Base-by-base conservation (phyloP, 2,888 invertebrate genomes). In the Caenorhabditis afra region DNA sequence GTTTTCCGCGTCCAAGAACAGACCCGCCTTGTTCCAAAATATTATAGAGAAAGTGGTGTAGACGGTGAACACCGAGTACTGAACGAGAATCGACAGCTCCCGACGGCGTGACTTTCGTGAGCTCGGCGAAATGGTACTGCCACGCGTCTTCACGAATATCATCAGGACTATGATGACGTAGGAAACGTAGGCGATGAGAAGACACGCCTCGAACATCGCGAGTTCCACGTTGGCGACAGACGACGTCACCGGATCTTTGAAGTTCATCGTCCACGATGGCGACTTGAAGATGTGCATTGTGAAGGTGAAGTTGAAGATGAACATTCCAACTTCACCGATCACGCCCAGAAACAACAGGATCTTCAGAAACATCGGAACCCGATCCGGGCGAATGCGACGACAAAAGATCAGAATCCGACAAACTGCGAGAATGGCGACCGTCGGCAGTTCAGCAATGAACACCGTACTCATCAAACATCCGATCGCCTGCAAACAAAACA, bases 1-100 rank as follows among this genome's bases (percentile, higher is more conserved):
- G 18, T 20, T 55, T 14, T 18, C 10, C 29, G 11, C 16, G 16
- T 37, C 39, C 11, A 35, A 10, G 35, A 29, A 35, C 18, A n/a
- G 1, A 18, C 20, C 11, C 37, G 55, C 37, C 3, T 18, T 1
- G 16, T 55, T 37, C 55, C 55, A 55, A 16, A 55, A 55, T 12
- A 18, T 20, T 10, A 55, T 1, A 11, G 18, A 1, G 20, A n/a
- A 8, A 1, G 68, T 61, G 29, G 44, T 50, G 37, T 70, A 70
- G 18, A 44, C 35, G 20, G 61, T 61, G 3, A 61, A 35, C 20
- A 70, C 52, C n/a, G 68, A 53, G 14, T 52, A 70, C 61, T 70
- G 68, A 8, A 37, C 14, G 0, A 61, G 35, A 45, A 59, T 61
- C 14, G 53, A 52, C 4, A 61, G 50, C 50, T 70, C 68, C 18